A percentile compares a stretch with the other conserved stretches of the same genome.
Evolutionary conservation across 2,888 invertebrate genomes (phyloP).

Genomic region (Tuberolachnus salignus): DNA sequence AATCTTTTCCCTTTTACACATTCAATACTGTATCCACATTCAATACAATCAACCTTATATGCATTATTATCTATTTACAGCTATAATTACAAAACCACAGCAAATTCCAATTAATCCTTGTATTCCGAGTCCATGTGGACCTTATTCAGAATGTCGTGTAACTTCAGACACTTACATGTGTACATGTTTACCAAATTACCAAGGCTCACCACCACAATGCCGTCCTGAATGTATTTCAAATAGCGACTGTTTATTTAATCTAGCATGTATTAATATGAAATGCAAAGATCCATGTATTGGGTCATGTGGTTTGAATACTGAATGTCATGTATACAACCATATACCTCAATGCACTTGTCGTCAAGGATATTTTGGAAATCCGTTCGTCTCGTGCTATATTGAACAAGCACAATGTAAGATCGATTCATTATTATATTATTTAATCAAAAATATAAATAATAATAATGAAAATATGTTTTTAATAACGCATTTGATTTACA

Average conservation of each 20-base stretch:
- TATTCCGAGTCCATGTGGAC: slow-evolving; percentile 74
- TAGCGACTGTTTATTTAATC: slow-evolving; percentile 70
- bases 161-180: slow-evolving; percentile 74
- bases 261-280: slow-evolving; percentile 73
- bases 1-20: not conserved
- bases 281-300: slow-evolving; percentile 76
- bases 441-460: not conserved
- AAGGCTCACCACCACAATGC: slow-evolving; percentile 73
- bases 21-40: no score
- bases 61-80: slow-evolving; percentile 10
- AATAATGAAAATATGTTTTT: slow-evolving; percentile 1
- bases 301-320: slow-evolving; percentile 73
- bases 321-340: slow-evolving; percentile 75
- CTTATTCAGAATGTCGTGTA: slow-evolving; percentile 75
- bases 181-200: slow-evolving; percentile 72
- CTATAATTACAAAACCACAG: slow-evolving; percentile 33
- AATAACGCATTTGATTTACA: slow-evolving; percentile 18
- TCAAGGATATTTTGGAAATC: slow-evolving; percentile 66
- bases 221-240: slow-evolving; percentile 72
- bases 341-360: slow-evolving; percentile 75
- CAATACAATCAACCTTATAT: not conserved
- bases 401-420: slow-evolving; percentile 61
- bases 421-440: not conserved
- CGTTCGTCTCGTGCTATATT: slow-evolving; percentile 63
- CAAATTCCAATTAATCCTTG: slow-evolving; percentile 67